Evolutionary conservation across 2,113 vertebrate genomes (phyloP), one percentile per base, ranked within the genome.

Genomic region (Eudyptes chrysolophus): DNA sequence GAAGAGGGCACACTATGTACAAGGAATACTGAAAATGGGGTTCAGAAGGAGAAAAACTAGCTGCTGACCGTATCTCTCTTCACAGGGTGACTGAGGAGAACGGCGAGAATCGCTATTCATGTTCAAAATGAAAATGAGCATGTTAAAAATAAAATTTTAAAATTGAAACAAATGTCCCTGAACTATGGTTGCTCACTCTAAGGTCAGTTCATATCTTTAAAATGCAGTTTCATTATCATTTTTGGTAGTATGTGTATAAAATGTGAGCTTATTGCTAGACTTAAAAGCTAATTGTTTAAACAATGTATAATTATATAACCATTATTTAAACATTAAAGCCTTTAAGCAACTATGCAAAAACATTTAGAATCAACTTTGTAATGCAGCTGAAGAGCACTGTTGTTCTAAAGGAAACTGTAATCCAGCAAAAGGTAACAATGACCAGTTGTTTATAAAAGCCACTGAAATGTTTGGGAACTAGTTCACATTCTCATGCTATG

Each of bases 381-480:
- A 98, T 81, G 95, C 78, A 92, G 90, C 96, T 97, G 78, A 97
- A 98, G 94, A 96, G 89, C 80, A n/a, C 83, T 94, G 96, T 94
- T 97, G 95, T 94, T 97, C 95, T 92, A 80, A 94, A 90, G 92
- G 90, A 97, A 92, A 97, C 51, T 96, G 60, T 95, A 96, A 96
- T 91, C 95, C 95, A 93, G 96, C 91, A 97, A 97, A 97, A 98
- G 97, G 98, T 98, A 98, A 98, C 95, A 97, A 96, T 90, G 98
- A 97, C 97, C 96, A 97, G 96, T 98, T 98, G 97, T 98, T 98
- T 98, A 98, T 98, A 98, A 97, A 95, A 97, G 90, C 96, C 93
- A 97, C 94, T 98, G 98, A 97, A 98, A 98, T 98, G 98, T 98
- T 98, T 98, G 97, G 98, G 97, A 98, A 98, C 96, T 83, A 98